A percentile compares a stretch with the other conserved stretches of the same genome.
phyloP scores from a whole-genome alignment of 2,797 vertebrate genomes.

The Eupleurogrammus muticus region DNA sequence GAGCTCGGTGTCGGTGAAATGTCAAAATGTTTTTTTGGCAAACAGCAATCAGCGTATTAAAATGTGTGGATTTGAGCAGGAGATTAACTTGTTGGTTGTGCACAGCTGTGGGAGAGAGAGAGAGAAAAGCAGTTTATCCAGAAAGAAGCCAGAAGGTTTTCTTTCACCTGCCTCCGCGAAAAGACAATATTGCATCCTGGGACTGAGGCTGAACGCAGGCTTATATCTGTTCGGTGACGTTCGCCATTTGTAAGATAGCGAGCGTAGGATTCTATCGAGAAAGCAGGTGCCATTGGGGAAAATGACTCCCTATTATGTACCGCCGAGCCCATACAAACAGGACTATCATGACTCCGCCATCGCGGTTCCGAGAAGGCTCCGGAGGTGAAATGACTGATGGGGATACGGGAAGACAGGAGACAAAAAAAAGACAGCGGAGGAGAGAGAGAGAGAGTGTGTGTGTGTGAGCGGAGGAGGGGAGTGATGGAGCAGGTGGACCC shows the following conservation, averaged over 20 bases:
- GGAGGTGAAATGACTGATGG: constrained; percentile 60
- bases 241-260: constrained; percentile 38
- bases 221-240: constrained; percentile 45
- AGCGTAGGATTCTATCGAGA: constrained; percentile 30
- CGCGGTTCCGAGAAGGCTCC: constrained; percentile 15
- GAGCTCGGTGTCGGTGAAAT: constrained; percentile 3
- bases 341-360: constrained; percentile 51
- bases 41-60: constrained; percentile 3
- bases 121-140: neutral
- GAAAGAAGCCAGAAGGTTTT: constrained; percentile 12
- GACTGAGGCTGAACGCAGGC: constrained; percentile 27
- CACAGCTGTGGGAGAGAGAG: neutral
- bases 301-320: constrained; percentile 57
- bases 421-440: constrained; percentile 13
- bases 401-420: constrained; percentile 37
- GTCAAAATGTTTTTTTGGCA: constrained; percentile 22
- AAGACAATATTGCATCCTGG: constrained; percentile 17
- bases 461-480: constrained; percentile 20
- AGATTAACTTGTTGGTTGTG: constrained; percentile 28
- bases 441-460: neutral
- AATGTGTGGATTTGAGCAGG: constrained; percentile 23
- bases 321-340: constrained; percentile 39
- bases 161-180: constrained; percentile 18
- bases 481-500: constrained; percentile 58
- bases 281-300: constrained; percentile 39